Conservation (phyloP, 2,113 vertebrate species). For the Panthera leo region DNA sequence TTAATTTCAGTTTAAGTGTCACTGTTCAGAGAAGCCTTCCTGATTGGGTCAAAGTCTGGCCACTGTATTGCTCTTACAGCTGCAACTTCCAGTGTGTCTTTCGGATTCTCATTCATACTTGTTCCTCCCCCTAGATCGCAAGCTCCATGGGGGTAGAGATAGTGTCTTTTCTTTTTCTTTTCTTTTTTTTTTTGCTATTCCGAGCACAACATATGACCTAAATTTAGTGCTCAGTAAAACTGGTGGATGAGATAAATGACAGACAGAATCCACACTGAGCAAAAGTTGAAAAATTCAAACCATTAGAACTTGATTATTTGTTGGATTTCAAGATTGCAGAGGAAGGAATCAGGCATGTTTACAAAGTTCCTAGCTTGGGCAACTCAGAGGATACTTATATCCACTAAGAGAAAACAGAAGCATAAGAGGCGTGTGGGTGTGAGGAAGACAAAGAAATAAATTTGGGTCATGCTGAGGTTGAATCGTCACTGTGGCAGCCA, state of each 20-base stretch:
- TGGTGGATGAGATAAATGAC: background rate
- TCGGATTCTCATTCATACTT: background rate
- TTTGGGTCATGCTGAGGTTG: background rate
- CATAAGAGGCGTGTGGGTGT: background rate
- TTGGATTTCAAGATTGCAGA: background rate
- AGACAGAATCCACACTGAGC: background rate
- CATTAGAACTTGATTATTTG: background rate
- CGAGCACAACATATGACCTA: background rate
- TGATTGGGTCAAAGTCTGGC: background rate
- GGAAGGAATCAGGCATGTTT: background rate
- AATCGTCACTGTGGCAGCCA: too few relatives aligned
- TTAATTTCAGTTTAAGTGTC: background rate
- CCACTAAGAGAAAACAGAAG: background rate
- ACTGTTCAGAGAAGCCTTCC: background rate
- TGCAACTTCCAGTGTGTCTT: background rate
- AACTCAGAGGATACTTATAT: background rate
- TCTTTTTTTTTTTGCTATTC: background rate
- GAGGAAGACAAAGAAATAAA: background rate
- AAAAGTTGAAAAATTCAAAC: background rate
- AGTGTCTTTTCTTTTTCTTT: background rate
- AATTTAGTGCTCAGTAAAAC: background rate
- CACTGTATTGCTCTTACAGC: too few relatives aligned
- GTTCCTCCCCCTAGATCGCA: background rate
- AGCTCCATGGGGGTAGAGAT: too few relatives aligned
- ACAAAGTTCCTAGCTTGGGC: background rate